Base-by-base conservation (phyloP, 1,140 invertebrate species). In the Eciton burchellii region DNA sequence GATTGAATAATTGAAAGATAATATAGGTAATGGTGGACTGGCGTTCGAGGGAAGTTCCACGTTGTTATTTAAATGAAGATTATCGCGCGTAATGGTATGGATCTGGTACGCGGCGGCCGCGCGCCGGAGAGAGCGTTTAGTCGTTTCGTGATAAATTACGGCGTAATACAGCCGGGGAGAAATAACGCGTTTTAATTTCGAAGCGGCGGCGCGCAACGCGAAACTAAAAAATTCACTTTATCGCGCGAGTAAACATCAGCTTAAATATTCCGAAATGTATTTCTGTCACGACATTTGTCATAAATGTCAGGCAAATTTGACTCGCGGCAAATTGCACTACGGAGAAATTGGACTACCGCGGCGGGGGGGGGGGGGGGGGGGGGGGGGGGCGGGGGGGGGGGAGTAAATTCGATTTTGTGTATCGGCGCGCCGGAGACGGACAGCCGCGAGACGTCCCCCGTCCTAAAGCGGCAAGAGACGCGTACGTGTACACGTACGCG, bases 61-160 rank as follows among this genome's bases (percentile, higher is more conserved):
- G 74, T 56, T 45, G 74, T 79, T 79, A 79, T 70, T 79, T 79
- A 68, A 79, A 79, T 79, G 74, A 68, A 57, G 63, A 79, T 79
- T 79, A 79, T 79, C 74, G 63, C 43, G 24, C 43, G 24, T 79
- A 79, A 79, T 79, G n/a, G 63, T 79, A 79, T 79, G 63, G 49
- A 79, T 79, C 63, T 70, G 63, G 74, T 12, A 12, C 49, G 35
- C 52, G 26, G 56, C 24, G n/a, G 19, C 21, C 21, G 35, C 16
- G 47, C 16, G 47, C 11, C 1, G 63, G 63, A 63, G 56, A 45
- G 72, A 65, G 35, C 63, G 65, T 79, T 79, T 79, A 79, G 63
- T 14, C 63, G 63, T 79, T 79, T 43, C 74, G 63, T 59, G 63
- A 79, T 70, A 70, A 45, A 79, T 79, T 68, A 70, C 35, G 6